Percentiles rank a stretch among this genome's conserved stretches.
Conservation (phyloP, 2,113 vertebrate genomes). For the Cyphomyrus discorhynchus region DNA sequence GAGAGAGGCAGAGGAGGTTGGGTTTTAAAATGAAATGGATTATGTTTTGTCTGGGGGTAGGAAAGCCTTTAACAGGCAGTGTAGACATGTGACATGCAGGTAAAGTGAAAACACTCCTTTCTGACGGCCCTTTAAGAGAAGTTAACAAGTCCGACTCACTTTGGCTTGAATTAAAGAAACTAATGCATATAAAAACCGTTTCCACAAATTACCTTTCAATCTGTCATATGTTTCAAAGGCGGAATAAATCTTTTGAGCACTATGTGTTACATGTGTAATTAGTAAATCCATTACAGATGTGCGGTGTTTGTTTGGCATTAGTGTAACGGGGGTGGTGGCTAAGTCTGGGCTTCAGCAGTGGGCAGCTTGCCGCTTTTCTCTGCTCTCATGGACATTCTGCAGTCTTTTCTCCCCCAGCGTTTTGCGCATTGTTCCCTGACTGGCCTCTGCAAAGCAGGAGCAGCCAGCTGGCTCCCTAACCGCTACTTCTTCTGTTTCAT, state of each 20-base stretch:
- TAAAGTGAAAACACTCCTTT: background rate
- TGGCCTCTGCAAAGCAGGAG: background rate
- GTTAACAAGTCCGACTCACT: background rate
- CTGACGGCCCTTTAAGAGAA: background rate
- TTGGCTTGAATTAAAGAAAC: background rate
- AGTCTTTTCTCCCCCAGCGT: background rate
- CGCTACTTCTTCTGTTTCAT: background rate
- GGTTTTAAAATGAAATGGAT: background rate
- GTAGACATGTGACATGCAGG: background rate
- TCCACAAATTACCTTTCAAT: background rate
- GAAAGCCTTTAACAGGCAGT: background rate
- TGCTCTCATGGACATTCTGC: background rate
- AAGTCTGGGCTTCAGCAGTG: background rate
- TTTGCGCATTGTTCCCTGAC: background rate
- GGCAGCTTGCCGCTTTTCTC: background rate
- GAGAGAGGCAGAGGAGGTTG: background rate
- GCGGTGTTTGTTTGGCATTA: background rate
- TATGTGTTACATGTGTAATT: slow-evolving; percentile 1
- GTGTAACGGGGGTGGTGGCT: background rate
- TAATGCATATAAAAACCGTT: background rate
- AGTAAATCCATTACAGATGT: background rate
- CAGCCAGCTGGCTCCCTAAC: background rate
- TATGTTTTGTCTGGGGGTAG: background rate
- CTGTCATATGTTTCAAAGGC: background rate
- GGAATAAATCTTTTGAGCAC: background rate